Conservation (phyloP, 2,113 vertebrate species). For the Grammomys dolichurus region DNA sequence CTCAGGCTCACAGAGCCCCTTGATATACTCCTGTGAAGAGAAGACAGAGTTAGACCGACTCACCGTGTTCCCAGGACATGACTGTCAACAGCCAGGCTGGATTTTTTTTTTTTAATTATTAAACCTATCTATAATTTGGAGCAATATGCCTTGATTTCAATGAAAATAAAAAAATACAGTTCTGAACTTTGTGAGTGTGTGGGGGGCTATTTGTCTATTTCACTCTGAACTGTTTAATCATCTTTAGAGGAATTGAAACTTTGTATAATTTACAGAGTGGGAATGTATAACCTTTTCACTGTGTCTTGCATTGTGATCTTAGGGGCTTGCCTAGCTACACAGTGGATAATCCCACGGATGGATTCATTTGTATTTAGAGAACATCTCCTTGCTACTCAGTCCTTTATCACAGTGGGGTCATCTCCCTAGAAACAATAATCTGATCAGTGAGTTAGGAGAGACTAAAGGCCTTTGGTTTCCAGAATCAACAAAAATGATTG, state of each 20-base stretch:
- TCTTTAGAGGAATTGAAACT: not conserved
- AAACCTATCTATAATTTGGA: not conserved
- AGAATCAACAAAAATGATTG: not conserved
- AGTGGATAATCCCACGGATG: not conserved
- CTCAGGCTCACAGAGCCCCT: constrained; percentile 97
- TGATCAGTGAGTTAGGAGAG: not conserved
- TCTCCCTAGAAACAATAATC: not conserved
- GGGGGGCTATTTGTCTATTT: not conserved
- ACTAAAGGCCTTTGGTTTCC: constrained; percentile 44
- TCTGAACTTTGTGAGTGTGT: no score
- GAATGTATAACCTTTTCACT: not conserved
- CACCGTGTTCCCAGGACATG: not conserved
- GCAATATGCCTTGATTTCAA: not conserved
- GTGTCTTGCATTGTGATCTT: not conserved
- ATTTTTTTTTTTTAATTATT: not conserved
- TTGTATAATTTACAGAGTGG: not conserved
- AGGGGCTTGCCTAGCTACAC: not conserved
- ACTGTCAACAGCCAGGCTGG: not conserved
- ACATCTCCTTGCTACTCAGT: not conserved
- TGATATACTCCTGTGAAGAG: constrained; percentile 93
- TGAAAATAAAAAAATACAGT: not conserved
- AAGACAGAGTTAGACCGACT: constrained; percentile 27
- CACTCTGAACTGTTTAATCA: not conserved
- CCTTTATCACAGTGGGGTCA: not conserved
- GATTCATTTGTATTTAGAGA: constrained; percentile 3